Percentiles rank a stretch among this genome's conserved stretches.
Evolutionary conservation across 2,888 invertebrate species (phyloP).

Genomic region (Anorthoa munda): DNA sequence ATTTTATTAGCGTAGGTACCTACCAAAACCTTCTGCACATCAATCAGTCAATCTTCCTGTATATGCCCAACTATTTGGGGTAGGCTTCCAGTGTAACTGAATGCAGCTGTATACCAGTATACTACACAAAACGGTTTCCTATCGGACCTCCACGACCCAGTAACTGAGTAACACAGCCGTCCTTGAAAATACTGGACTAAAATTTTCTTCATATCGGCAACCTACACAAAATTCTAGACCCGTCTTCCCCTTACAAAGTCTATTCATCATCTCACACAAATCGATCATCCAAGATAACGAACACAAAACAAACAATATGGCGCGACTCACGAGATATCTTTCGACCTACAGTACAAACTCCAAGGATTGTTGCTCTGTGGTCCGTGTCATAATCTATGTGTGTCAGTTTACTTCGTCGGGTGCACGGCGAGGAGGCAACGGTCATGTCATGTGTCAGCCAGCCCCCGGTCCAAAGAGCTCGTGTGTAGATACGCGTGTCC

Average conservation of each 20-base stretch:
- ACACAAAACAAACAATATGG: conserved; percentile 32
- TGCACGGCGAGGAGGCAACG: conserved; percentile 38
- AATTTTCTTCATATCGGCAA: no score
- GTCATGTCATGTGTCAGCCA: conserved; percentile 44
- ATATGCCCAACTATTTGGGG: no score
- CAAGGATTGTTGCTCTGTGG: conserved; percentile 48
- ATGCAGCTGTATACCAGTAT: no score
- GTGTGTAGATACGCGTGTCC: conserved; percentile 43
- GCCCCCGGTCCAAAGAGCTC: conserved; percentile 48
- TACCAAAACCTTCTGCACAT: not conserved
- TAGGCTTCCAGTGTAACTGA: no score
- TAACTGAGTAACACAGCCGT: no score
- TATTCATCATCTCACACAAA: conserved; percentile 31
- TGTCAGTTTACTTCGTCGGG: conserved; percentile 55
- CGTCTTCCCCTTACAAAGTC: not conserved
- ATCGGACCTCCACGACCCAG: no score
- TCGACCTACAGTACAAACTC: conserved; percentile 45
- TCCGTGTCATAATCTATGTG: conserved; percentile 56
- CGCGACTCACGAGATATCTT: conserved; percentile 20
- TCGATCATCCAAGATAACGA: conserved; percentile 45
- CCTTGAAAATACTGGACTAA: no score
- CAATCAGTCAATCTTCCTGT: no score
- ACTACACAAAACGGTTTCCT: no score
- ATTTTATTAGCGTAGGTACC: not conserved
- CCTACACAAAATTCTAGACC: not conserved